Evolutionary conservation across 2,113 vertebrate species (phyloP), one percentile per base, ranked within the genome.

Genomic region (Natator depressus): DNA sequence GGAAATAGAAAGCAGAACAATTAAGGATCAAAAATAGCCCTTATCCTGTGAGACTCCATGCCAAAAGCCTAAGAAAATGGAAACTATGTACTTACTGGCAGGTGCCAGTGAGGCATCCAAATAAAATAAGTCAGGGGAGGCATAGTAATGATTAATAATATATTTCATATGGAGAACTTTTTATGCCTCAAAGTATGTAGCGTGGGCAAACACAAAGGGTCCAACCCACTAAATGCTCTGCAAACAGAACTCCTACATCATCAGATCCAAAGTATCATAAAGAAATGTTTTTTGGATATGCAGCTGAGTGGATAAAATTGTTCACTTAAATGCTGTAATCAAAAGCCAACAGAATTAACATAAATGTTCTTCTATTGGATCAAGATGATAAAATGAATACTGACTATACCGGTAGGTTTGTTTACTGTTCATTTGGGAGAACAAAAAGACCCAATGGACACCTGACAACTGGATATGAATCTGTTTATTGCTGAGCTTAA

Each of bases 361-460:
- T 19, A 86, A 93, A 88, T 86, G 90, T 75, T 93, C 25, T 19
- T 91, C 24, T 19, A 88, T 82, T 3, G 0, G 16, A 79, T 93
- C 29, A 25, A 72, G 22, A 24, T 76, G 51, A 55, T 76, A 31
- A 90, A 90, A 89, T 47, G 75, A 35, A 8, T 84, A 4, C 0
- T 79, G 65, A 14, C 8, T 89, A 53, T 88, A 42, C 50, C 80
- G 35, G 27, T 14, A 72, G 79, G 65, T n/a, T 86, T 90, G 83
- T 90, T 76, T 84, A 27, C 89, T 75, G 46, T 96, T 87, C 25
- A 72, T 20, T 86, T 47, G 84, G 81, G 12, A 93, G 42, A 90
- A 85, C 83, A 81, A 83, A 90, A 62, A 91, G 20, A 88, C 14
- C 13, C 57, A 86, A 8, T 10, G 75, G 46, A 27, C 22, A 19